Base-by-base conservation (phyloP, 2,113 vertebrate genomes). In the Elaphurus davidianus region DNA sequence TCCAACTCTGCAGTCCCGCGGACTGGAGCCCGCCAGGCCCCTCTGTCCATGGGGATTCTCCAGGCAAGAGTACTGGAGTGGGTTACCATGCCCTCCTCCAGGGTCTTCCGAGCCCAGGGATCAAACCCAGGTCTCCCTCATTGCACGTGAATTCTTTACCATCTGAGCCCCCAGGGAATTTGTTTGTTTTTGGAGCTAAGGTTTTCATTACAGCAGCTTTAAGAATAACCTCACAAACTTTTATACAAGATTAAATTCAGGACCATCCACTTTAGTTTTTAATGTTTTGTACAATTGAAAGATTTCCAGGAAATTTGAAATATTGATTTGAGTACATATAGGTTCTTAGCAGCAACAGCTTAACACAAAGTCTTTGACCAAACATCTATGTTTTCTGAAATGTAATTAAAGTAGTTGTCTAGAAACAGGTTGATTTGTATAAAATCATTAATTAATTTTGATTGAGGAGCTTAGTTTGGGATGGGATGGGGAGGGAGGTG, bases 191-290 rank as follows among this genome's bases (percentile, higher is more conserved):
- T 94, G 57, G 12, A 92, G 28, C 50, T 59, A 83, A 91, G 74
- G 45, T 88, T 97, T 92, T 88, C n/a, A 87, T 96, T 97, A 92
- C 5, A 76, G 17, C 1, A 25, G 67, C 27, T 76, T 89, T 91
- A 54, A 88, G 87, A 95, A 83, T 60, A 92, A 57, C 52, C 76
- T 74, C 25, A 74, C 21, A 83, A 43, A 87, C 30, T 43, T 27
- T 59, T 91, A 45, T 55, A 67, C 6, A 33, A 36, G 64, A 94
- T 88, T 81, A 78, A 92, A 92, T 95, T 88, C 16, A 67, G 55
- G 47, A 21, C 30, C 7, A 7, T 36, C 85, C 45, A 87, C 7
- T 16, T 50, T 52, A 43, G 45, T 87, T 87, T 94, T 23, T 50
- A 67, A 67, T 45, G 10, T 33, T 79, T 85, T 92, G 15, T 30